Evolutionary conservation across 2,113 vertebrate genomes (phyloP), one percentile per base, ranked within the genome.

Genomic region (Erinaceus europaeus): DNA sequence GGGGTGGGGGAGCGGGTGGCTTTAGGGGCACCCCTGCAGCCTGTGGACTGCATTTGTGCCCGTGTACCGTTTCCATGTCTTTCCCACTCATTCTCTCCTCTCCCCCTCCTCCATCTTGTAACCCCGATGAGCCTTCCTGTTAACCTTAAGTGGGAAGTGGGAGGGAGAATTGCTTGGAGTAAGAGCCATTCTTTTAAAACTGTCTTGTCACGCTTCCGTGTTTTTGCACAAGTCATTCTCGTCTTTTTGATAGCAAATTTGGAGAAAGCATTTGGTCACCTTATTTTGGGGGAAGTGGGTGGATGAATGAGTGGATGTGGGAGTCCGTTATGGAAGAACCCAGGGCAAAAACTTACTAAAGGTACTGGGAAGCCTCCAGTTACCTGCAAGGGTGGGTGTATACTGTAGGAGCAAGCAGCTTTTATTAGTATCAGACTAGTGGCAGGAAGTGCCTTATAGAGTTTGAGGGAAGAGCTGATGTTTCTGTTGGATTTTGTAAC

Each of bases 401-500:
- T n/a, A n/a, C n/a, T n/a, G n/a, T n/a, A n/a, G 21, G 55, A 83
- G n/a, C 1, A 5, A 73, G 36, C 59, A 48, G 13, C 10, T 32
- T 67, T 36, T 38, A 53, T 50, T 50, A 32, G 42, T 32, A 90
- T 65, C 44, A 15, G 50, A 57, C 50, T 64, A 2, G 38, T 77
- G 79, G 80, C 83, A 93, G 93, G 90, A 94, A 95, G 91, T 84
- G 83, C 82, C 79, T 81, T 61, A 6, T 11, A 14, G 72, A 13
- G 18, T 62, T 48, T 50, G 21, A 65, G 27, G 17, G 68, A 88
- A 91, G 85, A 86, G 74, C 52, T 68, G 12, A 21, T 32, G 57
- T 80, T 85, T 50, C 85, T 62, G 42, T 57, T 73, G 32, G 80
- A 57, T 62, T 88, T 92, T 86, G 80, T 86, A 80, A 86, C 62